Percentiles rank a stretch among this genome's conserved stretches.
phyloP scores from a whole-genome alignment of 2,113 vertebrate genomes.

The Calyptommatus sinebrachiatus region DNA sequence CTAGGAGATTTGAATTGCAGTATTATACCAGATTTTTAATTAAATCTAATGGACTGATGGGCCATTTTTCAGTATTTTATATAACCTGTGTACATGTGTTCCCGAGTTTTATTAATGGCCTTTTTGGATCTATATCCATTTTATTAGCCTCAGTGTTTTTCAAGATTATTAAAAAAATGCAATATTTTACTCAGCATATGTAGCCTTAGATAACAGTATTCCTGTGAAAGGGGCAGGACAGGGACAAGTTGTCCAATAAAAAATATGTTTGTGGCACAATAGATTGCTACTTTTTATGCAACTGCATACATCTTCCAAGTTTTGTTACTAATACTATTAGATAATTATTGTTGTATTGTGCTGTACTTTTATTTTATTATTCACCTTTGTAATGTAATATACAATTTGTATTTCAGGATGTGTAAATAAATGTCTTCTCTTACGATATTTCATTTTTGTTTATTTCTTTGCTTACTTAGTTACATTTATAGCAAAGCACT shows the following conservation, averaged over 20 bases:
- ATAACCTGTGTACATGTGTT: constrained; percentile 60
- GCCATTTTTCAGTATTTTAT: constrained; percentile 72
- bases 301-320: constrained; percentile 57
- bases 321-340: constrained; percentile 64
- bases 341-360: constrained; percentile 67
- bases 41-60: constrained; percentile 70
- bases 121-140: constrained; percentile 61
- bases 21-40: constrained; percentile 69
- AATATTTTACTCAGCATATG: constrained; percentile 61
- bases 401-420: constrained; percentile 77
- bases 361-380: constrained; percentile 72
- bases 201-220: constrained; percentile 61
- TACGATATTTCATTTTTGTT: constrained; percentile 51
- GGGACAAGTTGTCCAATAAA: constrained; percentile 41
- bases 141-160: constrained; percentile 65
- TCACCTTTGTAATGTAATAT: constrained; percentile 73
- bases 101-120: constrained; percentile 55
- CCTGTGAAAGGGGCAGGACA: constrained; percentile 59
- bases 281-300: constrained; percentile 46
- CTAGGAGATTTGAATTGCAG: constrained; percentile 58
- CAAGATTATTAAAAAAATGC: constrained; percentile 66
- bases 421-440: constrained; percentile 80
- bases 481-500: too few relatives aligned
- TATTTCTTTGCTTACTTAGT: too few relatives aligned
- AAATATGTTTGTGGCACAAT: constrained; percentile 47